Conservation (phyloP, 2,888 invertebrate genomes). For the Cancer borealis region DNA sequence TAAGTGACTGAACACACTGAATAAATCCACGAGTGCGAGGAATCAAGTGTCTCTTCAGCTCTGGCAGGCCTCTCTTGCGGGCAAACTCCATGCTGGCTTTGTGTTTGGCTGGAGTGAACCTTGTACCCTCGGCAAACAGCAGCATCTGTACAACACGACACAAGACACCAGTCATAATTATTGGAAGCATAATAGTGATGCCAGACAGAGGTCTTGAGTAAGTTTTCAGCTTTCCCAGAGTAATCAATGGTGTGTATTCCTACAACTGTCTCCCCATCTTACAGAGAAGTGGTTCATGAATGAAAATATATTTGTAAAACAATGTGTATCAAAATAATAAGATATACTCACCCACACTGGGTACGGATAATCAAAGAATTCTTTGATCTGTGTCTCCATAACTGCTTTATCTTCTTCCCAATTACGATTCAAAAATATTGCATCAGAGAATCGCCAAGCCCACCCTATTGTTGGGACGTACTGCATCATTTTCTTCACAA, state of each 20-base stretch:
- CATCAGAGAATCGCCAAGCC: constrained; percentile 97
- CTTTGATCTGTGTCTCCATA: constrained; percentile 89
- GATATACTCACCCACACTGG: constrained; percentile 89
- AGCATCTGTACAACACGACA: constrained; percentile 84
- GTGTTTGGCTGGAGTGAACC: constrained; percentile 93
- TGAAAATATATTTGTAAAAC: background rate
- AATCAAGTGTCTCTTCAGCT: constrained; percentile 92
- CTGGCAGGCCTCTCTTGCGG: constrained; percentile 89
- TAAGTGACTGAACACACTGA: constrained; percentile 90
- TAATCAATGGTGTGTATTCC: too few species aligned
- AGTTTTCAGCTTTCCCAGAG: too few species aligned
- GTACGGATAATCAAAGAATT: constrained; percentile 93
- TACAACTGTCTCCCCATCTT: too few species aligned
- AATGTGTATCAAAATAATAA: background rate
- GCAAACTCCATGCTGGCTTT: constrained; percentile 93
- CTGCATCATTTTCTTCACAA: constrained; percentile 94
- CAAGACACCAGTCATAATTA: background rate
- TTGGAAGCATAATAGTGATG: background rate
- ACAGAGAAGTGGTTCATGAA: too few species aligned
- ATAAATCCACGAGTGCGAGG: constrained; percentile 98
- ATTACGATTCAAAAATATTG: constrained; percentile 94
- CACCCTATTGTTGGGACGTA: constrained; percentile 95
- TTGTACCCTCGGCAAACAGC: constrained; percentile 95
- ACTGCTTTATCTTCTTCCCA: constrained; percentile 94
- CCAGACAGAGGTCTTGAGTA: background rate